These are phyloP conservation scores for Todiramphus saurophagus DNA, from an alignment of 2,113 vertebrate genomes.

Conservation along the genomic window DNA sequence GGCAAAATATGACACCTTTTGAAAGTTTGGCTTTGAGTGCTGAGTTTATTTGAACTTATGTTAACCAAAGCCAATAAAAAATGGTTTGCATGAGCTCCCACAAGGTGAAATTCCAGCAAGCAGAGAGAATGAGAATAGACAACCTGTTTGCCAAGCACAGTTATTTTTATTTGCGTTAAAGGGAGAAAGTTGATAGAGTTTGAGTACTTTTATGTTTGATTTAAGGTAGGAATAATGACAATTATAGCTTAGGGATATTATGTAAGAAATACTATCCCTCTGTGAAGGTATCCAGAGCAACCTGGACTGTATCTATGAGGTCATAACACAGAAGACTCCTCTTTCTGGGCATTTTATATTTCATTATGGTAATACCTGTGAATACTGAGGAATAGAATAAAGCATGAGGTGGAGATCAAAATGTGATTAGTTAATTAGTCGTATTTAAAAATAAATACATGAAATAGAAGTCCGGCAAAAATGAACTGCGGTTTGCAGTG, in stretches of 20 bases:
- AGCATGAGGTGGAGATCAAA: background rate
- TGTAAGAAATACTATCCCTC: background rate
- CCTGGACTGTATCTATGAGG: background rate
- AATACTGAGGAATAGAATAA: background rate
- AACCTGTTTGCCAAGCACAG: slow-evolving; percentile 41
- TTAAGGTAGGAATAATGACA: slow-evolving; percentile 26
- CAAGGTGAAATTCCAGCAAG: slow-evolving; percentile 55
- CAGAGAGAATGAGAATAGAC: background rate
- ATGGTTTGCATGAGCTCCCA: slow-evolving; percentile 30
- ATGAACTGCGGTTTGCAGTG: background rate
- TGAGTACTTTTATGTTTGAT: slow-evolving; percentile 35
- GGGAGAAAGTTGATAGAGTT: slow-evolving; percentile 18
- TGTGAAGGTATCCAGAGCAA: background rate
- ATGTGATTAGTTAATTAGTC: background rate
- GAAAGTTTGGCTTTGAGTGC: slow-evolving; percentile 51
- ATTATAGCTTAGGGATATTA: slow-evolving; percentile 1
- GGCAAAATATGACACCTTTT: slow-evolving; percentile 63
- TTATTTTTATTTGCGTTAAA: slow-evolving; percentile 45
- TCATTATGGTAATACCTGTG: background rate
- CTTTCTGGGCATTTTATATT: background rate
- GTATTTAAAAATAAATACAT: background rate
- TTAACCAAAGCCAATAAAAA: slow-evolving; percentile 59
- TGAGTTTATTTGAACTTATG: slow-evolving; percentile 59
- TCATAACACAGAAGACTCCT: background rate
- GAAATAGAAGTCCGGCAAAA: background rate